Conservation (phyloP, 2,888 invertebrate species). For the Lepeophtheirus nordmannii region DNA sequence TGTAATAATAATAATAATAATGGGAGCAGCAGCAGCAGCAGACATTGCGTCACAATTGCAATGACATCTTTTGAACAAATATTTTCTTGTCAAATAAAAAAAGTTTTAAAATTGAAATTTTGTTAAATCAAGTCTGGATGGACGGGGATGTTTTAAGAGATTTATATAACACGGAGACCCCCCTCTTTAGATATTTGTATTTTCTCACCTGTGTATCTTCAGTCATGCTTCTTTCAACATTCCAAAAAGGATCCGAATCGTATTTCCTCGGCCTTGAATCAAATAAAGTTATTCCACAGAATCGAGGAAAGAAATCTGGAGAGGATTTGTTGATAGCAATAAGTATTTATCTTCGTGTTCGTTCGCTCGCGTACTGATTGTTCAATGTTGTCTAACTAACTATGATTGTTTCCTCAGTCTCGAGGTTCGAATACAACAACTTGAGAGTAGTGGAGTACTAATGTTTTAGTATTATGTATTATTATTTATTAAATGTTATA, state of each 20-base stretch:
- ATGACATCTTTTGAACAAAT: not conserved
- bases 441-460: not conserved
- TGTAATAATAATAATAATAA: too few relatives aligned
- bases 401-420: too few relatives aligned
- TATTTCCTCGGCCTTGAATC: too few relatives aligned
- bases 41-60: too few relatives aligned
- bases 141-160: not conserved
- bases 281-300: not conserved
- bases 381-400: too few relatives aligned
- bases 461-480: not conserved
- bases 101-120: too few relatives aligned
- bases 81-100: not conserved
- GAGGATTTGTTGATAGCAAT: too few relatives aligned
- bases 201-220: slow-evolving; percentile 7
- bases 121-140: too few relatives aligned
- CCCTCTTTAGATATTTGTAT: too few relatives aligned
- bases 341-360: not conserved
- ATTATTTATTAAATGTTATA: not conserved
- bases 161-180: not conserved
- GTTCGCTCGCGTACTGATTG: not conserved
- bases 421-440: too few relatives aligned
- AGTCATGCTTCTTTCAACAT: not conserved
- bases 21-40: too few relatives aligned
- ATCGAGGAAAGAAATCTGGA: not conserved
- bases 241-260: not conserved